Evolutionary conservation across 2,113 vertebrate genomes (phyloP).

Genomic region (Mus pahari): DNA sequence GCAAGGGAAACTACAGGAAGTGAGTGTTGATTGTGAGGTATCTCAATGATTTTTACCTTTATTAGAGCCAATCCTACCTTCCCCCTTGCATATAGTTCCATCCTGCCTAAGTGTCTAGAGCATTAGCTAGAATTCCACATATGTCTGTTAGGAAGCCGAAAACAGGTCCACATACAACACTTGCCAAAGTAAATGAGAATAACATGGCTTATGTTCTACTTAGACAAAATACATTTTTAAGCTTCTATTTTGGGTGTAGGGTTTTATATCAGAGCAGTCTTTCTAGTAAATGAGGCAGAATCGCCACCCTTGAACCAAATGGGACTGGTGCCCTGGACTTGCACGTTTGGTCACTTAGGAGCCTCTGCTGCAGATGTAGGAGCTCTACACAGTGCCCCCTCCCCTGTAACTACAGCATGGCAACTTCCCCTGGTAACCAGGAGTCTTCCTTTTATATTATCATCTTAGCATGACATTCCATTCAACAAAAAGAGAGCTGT

Average conservation of each 20-base stretch:
- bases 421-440: neutral
- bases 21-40: constrained; percentile 53
- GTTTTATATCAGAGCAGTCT: neutral
- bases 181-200: constrained; percentile 41
- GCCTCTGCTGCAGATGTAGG: neutral
- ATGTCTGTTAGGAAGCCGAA: constrained; percentile 13
- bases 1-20: constrained; percentile 51
- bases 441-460: neutral
- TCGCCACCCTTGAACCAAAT: constrained; percentile 24
- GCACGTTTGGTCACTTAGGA: neutral
- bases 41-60: constrained; percentile 18
- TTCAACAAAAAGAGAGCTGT: constrained; percentile 20
- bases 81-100: neutral
- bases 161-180: neutral
- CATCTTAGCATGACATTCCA: constrained; percentile 49
- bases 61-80: neutral
- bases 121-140: constrained; percentile 52
- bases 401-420: neutral
- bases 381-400: neutral
- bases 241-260: constrained; percentile 44
- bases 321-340: neutral
- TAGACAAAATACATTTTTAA: constrained; percentile 49
- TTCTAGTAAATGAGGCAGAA: constrained; percentile 42
- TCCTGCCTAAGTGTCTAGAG: constrained; percentile 21
- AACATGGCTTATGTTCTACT: constrained; percentile 53